Evolutionary conservation across 2,113 vertebrate species (phyloP).

Genomic region (Microcebus ravelobensis): DNA sequence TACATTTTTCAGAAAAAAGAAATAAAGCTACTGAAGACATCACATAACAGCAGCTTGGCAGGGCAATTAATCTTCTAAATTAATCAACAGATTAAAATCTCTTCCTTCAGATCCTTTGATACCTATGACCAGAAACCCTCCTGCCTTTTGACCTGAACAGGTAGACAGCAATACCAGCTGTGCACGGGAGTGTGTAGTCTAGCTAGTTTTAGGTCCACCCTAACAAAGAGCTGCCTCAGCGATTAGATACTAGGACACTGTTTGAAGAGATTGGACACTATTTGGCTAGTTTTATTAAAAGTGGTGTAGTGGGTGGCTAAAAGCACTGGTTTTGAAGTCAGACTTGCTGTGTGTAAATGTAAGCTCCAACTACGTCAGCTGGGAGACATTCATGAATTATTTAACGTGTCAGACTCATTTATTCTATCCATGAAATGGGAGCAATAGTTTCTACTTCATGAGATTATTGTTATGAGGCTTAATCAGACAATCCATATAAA

Average conservation of each 20-base stretch:
- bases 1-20: slow-evolving; percentile 37
- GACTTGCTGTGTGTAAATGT: not conserved
- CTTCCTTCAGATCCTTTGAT: not conserved
- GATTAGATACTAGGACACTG: not conserved
- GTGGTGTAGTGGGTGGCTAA: not conserved
- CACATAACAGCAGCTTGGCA: not conserved
- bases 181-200: not conserved
- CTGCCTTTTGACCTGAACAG: slow-evolving; percentile 13
- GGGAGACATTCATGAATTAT: not conserved
- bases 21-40: slow-evolving; percentile 37
- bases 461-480: not conserved
- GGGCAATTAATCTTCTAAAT: not conserved
- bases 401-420: not conserved
- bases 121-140: not conserved
- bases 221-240: not conserved
- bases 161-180: not conserved
- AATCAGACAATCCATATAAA: not conserved
- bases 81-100: slow-evolving; percentile 44
- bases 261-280: not conserved
- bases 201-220: not conserved
- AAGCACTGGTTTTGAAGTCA: not conserved
- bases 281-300: not conserved
- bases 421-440: slow-evolving; percentile 30
- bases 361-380: not conserved
- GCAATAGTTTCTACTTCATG: not conserved